phyloP scores from a whole-genome alignment of 1,140 invertebrate species.

The Drosophila kikkawai region DNA sequence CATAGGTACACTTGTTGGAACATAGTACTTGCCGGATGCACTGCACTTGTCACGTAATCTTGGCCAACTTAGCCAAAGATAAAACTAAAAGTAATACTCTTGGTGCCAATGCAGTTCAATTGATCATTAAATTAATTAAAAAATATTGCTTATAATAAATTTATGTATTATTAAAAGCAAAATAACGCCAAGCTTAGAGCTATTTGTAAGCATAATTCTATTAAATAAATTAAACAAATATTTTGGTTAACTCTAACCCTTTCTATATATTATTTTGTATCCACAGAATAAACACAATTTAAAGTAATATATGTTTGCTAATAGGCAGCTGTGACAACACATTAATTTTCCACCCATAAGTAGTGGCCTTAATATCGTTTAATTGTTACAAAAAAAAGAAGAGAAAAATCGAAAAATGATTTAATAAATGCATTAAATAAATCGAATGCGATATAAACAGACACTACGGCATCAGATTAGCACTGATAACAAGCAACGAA shows the following conservation, averaged over 20 bases:
- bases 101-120: background rate
- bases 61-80: constrained; percentile 10
- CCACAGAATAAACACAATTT: background rate
- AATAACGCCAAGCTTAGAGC: background rate
- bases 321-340: background rate
- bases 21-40: constrained; percentile 34
- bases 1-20: constrained; percentile 41
- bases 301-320: background rate
- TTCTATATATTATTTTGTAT: background rate
- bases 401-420: background rate
- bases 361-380: constrained; percentile 1
- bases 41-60: constrained; percentile 61
- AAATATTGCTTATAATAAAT: no score
- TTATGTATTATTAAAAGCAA: background rate
- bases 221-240: background rate
- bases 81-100: background rate
- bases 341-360: background rate
- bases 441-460: constrained; percentile 5
- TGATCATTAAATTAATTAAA: background rate
- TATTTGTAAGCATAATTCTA: background rate
- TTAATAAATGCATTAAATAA: constrained; percentile 8
- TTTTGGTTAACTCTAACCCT: background rate
- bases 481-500: constrained; percentile 25
- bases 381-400: background rate
- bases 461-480: constrained; percentile 35